Conservation (phyloP, 2,888 invertebrate species). For the Drosophila macrospina region DNA sequence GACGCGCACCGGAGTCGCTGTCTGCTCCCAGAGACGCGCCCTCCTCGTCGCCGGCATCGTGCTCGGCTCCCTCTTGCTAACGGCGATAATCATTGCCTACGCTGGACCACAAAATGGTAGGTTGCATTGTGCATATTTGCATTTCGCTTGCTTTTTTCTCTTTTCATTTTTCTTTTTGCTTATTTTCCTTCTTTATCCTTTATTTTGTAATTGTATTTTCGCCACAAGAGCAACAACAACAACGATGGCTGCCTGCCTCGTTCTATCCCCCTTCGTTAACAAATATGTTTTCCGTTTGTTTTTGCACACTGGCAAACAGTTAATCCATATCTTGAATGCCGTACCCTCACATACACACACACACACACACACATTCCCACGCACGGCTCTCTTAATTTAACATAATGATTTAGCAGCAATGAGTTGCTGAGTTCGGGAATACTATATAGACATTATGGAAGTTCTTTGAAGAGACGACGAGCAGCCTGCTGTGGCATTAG, state of each 20-base stretch:
- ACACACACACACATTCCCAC: not conserved
- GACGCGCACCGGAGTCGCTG: constrained; percentile 89
- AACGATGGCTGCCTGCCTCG: constrained; percentile 17
- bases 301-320: constrained; percentile 20
- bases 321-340: constrained; percentile 14
- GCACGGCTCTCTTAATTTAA: not conserved
- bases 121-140: constrained; percentile 75
- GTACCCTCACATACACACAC: constrained; percentile 1
- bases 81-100: constrained; percentile 95
- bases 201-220: constrained; percentile 52
- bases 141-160: constrained; percentile 55
- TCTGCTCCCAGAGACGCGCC: constrained; percentile 94
- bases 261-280: constrained; percentile 33
- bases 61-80: constrained; percentile 91
- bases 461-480: not conserved
- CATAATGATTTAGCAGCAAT: no score
- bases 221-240: constrained; percentile 28
- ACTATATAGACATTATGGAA: not conserved
- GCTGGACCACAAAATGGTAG: constrained; percentile 94
- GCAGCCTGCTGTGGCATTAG: no score
- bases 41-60: constrained; percentile 92
- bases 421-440: no score
- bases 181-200: constrained; percentile 26
- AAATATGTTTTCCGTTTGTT: constrained; percentile 35
- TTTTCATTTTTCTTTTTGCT: constrained; percentile 37